Base-by-base conservation (phyloP, 2,888 invertebrate species). In the Apamea anceps region DNA sequence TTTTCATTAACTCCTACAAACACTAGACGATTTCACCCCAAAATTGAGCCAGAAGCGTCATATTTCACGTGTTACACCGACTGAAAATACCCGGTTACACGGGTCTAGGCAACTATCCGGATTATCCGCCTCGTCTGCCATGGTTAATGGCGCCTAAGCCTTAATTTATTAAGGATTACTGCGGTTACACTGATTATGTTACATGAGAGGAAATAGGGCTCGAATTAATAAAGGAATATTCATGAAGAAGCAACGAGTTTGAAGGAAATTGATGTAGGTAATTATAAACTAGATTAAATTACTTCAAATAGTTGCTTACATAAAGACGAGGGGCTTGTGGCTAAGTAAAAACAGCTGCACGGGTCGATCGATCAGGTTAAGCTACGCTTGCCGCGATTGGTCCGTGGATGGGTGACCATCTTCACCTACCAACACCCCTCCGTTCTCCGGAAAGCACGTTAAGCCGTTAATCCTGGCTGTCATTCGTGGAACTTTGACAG, bases 151-250 rank as follows among this genome's bases (percentile, higher is more conserved):
- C 65, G 77, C 75, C 77, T 87, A 77, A 80, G 62, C 85, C 85
- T 77, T 80, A 84, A 85, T 85, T 85, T 85, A 85, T 85, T 73
- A 80, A 80, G 87, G 87, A 72, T 85, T 80, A 87, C 48, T 67
- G 25, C 45, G 71, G 75, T 70, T 28, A 75, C 72, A 73, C 84
- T 77, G 84, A 85, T 87, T 87, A 84, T 75, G 68, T 80, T 75
- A 79, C 71, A 72, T 73, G 71, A 75, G 77, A 66, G 67, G 8
- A 32, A 25, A 32, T 65, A n/a, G 51, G 42, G 54, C 28, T 63
- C 1, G 6, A 28, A 73, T 82, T 85, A 70, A 67, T 85, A 45
- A 63, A 51, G 72, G 75, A 68, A 42, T 62, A 57, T 42, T 51
- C 67, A 15, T 54, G 84, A 71, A 48, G 10, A 13, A 37, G 15